Evolutionary conservation across 1,140 invertebrate species (phyloP), one percentile per base, ranked within the genome.

Genomic region (Pogonomyrmex barbatus): DNA sequence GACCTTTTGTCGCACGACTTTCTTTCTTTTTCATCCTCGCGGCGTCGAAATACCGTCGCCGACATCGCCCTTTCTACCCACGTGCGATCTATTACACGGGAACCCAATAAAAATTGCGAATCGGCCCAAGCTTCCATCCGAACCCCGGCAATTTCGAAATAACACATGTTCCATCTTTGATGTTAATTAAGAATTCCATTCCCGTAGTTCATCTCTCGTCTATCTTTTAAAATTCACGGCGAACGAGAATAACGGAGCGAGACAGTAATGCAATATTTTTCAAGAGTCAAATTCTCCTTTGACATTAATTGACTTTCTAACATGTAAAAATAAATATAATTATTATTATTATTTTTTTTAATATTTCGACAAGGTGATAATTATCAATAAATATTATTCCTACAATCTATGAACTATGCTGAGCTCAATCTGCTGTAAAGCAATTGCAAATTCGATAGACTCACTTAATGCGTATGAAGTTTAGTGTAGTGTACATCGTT

Each of bases 1-100:
- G 83, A 90, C 76, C 87, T 88, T 90, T 90, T 86, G 76, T 88
- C 82, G 63, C 47, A 8, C 82, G 70, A 68, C 71, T 84, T 78
- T 52, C 52, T 82, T 68, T 68, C 39, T 84, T 88, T 70, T 79
- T 79, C 45, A 24, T 24, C 24, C 24, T 24, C 24, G 24, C 71
- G 30, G 75, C 39, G 60, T 65, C 68, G 42, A 81, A 87, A 89
- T 71, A 79, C 33, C 42, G 45, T n/a, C 36, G 50, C 2, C 45
- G 10, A 12, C 60, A 50, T 54, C 68, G 47, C 8, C 9, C 65
- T 71, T 70, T 68, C 33, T 10, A 33, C 45, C 30, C 17, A 54
- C 39, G 36, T 63, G 6, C 67, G 39, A 42, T 17, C 63, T 54
- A 67, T 65, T 60, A 71, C 30, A 33, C 52, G 3, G n/a, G 47